These are phyloP conservation scores for Vidua macroura DNA, from an alignment of 2,113 vertebrate species.

Conservation along the genomic window DNA sequence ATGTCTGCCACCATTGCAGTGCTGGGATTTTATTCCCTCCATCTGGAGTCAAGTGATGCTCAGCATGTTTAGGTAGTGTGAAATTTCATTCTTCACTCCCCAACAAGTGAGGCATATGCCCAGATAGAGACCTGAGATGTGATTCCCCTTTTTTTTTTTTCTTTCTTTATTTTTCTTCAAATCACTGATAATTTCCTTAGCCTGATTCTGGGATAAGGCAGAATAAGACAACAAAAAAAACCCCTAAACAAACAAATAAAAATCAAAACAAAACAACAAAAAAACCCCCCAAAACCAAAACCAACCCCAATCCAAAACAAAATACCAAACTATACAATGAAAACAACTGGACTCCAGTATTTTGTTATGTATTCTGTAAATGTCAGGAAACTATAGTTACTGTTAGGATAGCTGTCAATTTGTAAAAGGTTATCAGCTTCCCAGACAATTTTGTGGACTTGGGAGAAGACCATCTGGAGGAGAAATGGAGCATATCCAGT, in stretches of 20 bases:
- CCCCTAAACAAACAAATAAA: not conserved
- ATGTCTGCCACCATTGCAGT: not conserved
- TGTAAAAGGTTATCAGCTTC: not conserved
- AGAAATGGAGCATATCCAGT: constrained; percentile 35
- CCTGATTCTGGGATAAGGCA: not conserved
- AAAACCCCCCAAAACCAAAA: too few species aligned
- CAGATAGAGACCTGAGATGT: not conserved
- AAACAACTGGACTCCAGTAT: not conserved
- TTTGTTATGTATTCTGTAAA: not conserved
- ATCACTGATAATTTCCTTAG: not conserved
- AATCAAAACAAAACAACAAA: not conserved
- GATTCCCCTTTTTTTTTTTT: not conserved
- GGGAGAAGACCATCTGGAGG: constrained; percentile 50
- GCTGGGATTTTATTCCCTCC: not conserved
- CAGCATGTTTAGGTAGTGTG: not conserved
- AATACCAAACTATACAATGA: not conserved
- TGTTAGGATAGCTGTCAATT: not conserved
- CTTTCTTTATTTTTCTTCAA: not conserved
- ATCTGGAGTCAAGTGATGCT: not conserved
- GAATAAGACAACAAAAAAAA: too few species aligned
- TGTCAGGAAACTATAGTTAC: not conserved
- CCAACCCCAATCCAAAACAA: not conserved
- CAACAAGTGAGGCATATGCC: not conserved
- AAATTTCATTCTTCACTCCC: not conserved
- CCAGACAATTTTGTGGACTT: not conserved